Evolutionary conservation across 2,888 invertebrate genomes (phyloP).

Genomic region (Drosophila paracracens): DNA sequence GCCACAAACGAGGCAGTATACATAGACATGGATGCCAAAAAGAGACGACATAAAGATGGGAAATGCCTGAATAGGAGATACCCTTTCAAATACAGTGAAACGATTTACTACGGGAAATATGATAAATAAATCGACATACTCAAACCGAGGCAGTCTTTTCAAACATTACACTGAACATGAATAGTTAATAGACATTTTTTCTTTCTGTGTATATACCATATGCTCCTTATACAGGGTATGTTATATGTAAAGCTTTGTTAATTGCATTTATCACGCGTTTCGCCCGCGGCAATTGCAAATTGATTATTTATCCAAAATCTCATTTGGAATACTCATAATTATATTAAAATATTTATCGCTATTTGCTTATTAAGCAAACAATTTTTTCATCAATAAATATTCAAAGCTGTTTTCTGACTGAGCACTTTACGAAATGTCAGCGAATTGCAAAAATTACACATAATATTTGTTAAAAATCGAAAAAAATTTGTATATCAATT

Average conservation of each 20-base stretch:
- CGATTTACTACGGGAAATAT: not conserved
- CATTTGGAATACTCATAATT: constrained; percentile 12
- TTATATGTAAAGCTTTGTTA: not conserved
- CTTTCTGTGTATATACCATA: not conserved
- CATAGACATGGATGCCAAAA: not conserved
- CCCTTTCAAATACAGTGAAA: too few species aligned
- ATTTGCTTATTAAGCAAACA: not conserved
- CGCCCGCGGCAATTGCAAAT: constrained; percentile 14
- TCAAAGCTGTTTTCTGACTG: not conserved
- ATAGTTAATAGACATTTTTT: not conserved
- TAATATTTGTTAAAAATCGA: not conserved
- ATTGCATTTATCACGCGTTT: constrained; percentile 5
- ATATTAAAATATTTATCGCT: constrained; percentile 2
- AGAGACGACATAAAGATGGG: not conserved
- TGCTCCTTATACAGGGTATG: not conserved
- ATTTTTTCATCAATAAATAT: not conserved
- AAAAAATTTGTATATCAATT: not conserved
- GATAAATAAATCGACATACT: not conserved
- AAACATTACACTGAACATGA: not conserved
- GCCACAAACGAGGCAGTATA: not conserved
- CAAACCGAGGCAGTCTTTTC: not conserved
- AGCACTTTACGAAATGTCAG: not conserved
- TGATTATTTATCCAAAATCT: constrained; percentile 23
- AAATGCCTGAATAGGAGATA: not conserved
- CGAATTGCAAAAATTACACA: not conserved